Evolutionary conservation across 1,140 invertebrate genomes (phyloP).

Genomic region (Triops cancriformis): DNA sequence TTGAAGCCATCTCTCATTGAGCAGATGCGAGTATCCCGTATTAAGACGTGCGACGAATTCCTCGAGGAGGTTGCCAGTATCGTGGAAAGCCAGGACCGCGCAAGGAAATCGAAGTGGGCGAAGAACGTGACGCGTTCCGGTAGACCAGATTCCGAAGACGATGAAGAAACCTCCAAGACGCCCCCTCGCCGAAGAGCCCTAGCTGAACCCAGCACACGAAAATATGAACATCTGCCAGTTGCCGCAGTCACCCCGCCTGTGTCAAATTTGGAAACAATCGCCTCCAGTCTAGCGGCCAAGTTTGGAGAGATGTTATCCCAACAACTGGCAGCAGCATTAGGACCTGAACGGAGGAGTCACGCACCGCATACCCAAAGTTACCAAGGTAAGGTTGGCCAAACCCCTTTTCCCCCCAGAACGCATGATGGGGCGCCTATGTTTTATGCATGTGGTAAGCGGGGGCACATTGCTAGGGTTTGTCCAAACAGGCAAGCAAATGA

Average conservation of each 20-base stretch:
- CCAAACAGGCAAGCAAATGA: background rate
- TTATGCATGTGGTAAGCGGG: no score
- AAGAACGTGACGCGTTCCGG: background rate
- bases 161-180: background rate
- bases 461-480: background rate
- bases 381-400: background rate
- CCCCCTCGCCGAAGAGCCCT: background rate
- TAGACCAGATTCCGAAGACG: background rate
- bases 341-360: background rate
- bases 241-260: background rate
- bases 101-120: background rate
- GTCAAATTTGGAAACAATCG: background rate
- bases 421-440: no score
- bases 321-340: background rate
- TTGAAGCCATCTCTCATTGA: background rate
- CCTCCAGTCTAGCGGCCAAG: background rate
- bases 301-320: background rate
- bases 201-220: background rate
- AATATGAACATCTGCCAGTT: background rate
- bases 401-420: background rate
- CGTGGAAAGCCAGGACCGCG: background rate
- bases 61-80: conserved; percentile 4
- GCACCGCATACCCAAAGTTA: no score
- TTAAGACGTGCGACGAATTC: background rate
- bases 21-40: background rate